phyloP scores from a whole-genome alignment of 2,113 vertebrate species.

The Epinephelus lanceolatus region DNA sequence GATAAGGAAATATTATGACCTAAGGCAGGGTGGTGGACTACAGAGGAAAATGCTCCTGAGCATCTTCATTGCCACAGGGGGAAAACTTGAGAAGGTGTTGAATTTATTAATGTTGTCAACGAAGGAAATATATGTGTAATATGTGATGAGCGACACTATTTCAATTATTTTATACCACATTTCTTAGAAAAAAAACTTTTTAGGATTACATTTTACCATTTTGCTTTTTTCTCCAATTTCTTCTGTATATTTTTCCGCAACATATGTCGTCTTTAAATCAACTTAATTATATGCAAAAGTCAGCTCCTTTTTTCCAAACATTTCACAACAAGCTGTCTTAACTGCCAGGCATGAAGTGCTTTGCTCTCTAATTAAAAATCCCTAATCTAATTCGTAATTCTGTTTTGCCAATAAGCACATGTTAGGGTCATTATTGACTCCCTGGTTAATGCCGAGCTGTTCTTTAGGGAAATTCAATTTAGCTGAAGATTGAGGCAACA shows the following conservation, averaged over 20 bases:
- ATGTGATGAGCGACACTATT: not conserved
- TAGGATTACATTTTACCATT: not conserved
- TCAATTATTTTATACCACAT: not conserved
- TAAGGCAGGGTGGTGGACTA: conserved; percentile 72
- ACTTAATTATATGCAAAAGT: conserved; percentile 62
- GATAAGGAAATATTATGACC: conserved; percentile 79
- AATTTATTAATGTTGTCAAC: conserved; percentile 37
- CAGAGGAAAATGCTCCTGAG: conserved; percentile 59
- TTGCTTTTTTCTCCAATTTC: not conserved
- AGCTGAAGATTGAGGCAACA: conserved; percentile 77
- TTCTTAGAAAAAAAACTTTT: not conserved
- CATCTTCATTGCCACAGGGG: conserved; percentile 57
- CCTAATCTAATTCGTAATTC: conserved; percentile 85
- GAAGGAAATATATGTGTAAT: conserved; percentile 10
- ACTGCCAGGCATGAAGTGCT: conserved; percentile 80
- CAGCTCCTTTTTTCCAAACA: conserved; percentile 66
- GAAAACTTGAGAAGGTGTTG: conserved; percentile 51
- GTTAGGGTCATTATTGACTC: conserved; percentile 85
- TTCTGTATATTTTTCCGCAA: conserved; percentile 8
- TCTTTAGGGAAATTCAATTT: conserved; percentile 82
- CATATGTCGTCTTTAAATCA: conserved; percentile 69
- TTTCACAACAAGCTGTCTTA: conserved; percentile 75
- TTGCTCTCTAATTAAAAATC: conserved; percentile 85
- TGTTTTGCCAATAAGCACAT: conserved; percentile 86
- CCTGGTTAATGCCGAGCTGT: conserved; percentile 79